Conservation (phyloP, 1,140 invertebrate genomes). For the Plodia interpunctella region DNA sequence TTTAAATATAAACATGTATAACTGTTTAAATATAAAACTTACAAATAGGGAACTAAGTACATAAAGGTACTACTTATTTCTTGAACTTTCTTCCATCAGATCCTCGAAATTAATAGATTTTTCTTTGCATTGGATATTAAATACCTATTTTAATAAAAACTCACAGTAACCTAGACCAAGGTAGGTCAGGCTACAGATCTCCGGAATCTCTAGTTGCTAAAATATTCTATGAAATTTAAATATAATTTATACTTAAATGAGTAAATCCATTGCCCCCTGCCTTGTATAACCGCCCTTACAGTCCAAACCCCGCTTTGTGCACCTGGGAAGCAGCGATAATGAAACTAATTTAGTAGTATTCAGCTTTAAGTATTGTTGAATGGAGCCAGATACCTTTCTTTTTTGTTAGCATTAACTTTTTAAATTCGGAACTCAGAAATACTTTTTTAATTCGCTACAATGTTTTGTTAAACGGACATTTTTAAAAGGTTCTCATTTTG, state of each 20-base stretch:
- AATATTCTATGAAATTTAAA: slow-evolving; percentile 8
- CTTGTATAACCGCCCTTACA: neutral
- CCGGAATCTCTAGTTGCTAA: too few species aligned
- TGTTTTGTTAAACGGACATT: neutral
- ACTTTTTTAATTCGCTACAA: neutral
- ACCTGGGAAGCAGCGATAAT: slow-evolving; percentile 55
- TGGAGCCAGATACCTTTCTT: slow-evolving; percentile 2
- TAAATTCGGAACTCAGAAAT: slow-evolving; percentile 7
- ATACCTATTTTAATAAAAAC: too few species aligned
- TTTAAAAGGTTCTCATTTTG: neutral
- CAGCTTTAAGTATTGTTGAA: neutral
- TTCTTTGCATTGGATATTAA: too few species aligned
- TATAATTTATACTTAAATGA: too few species aligned
- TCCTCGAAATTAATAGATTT: too few species aligned
- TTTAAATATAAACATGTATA: too few species aligned
- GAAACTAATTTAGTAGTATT: slow-evolving; percentile 53
- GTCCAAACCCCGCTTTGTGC: slow-evolving; percentile 8
- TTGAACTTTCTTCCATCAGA: too few species aligned
- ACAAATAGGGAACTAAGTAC: too few species aligned
- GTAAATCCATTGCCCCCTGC: slow-evolving; percentile 8
- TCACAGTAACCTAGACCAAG: too few species aligned
- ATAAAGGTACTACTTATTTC: too few species aligned
- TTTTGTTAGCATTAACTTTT: neutral
- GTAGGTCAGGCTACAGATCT: too few species aligned
- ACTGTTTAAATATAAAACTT: too few species aligned